Evolutionary conservation across 92 coral and sea anemone species (phyloP), one percentile per base, ranked within the genome.

Genomic region (Zoanthus sansibaricus): DNA sequence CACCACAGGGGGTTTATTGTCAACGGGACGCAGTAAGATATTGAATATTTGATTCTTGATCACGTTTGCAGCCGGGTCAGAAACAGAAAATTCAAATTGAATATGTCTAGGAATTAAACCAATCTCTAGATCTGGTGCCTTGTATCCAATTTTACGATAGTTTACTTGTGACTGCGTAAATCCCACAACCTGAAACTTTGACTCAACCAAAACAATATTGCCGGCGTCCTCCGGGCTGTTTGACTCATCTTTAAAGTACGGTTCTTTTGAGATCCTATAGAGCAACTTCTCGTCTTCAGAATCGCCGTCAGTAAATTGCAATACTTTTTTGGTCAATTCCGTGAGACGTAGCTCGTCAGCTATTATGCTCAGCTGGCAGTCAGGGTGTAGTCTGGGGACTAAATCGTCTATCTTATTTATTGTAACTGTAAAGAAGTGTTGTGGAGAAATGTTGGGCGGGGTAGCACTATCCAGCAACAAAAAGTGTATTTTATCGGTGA

Each of bases 1-100:
- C 47, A 79, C 93, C 20, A 76, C 69, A 7, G 96, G 96, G 8
- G 94, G 91, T 76, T 95, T 89, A 88, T 94, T 94, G 54, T 95
- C 89, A 7, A 92, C 94, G 12, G 99, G 97, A 20, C 78, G 91
- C 69, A 94, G 72, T 11, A 88, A 74, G 25, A 97, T 83, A 12
- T 86, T 88, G 55, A 93, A 90, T 15, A 66, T 58, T 88, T 93
- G 97, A 12, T 92, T 82, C 42, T 79, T 89, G 12, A 95, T 59
- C 37, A 87, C 66, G 84, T 97, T 96, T 14, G 98, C 98, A 56
- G 96, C 91, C 5, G 91, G 78, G 79, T 97, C 99, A 7, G 99
- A 92, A 25, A 97, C 98, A 5, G 98, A 95, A 83, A 97, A 97
- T 90, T 83, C 92, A 79, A 97, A 92, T 92, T 95, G 98, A 46